Conservation (phyloP, 1,140 invertebrate species). For the Xylocopa sonorina region DNA sequence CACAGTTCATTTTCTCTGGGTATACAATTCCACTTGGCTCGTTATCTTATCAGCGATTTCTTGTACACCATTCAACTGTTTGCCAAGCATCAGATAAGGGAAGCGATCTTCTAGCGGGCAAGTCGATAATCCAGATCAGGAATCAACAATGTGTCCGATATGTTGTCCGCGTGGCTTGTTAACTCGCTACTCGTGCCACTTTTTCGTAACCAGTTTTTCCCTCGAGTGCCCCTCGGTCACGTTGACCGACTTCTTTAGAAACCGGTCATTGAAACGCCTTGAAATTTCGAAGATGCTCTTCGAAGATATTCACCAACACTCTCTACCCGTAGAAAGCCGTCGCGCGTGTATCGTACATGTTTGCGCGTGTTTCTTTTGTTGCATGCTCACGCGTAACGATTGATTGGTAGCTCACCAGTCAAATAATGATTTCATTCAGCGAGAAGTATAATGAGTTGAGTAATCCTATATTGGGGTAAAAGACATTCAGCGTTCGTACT, state of each 20-base stretch:
- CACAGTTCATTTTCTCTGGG: too few relatives aligned
- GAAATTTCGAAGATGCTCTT: slow-evolving; percentile 35
- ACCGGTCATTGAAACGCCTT: slow-evolving; percentile 33
- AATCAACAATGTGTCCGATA: slow-evolving; percentile 30
- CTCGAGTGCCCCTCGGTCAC: slow-evolving; percentile 22
- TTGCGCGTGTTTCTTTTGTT: not conserved
- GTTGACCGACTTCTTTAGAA: slow-evolving; percentile 44
- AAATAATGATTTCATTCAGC: not conserved
- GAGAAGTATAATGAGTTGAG: too few relatives aligned
- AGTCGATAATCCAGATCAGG: slow-evolving; percentile 45
- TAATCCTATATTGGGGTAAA: too few relatives aligned
- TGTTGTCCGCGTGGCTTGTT: slow-evolving; percentile 22
- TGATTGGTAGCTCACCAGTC: not conserved
- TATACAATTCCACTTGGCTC: slow-evolving; percentile 9
- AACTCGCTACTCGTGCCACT: slow-evolving; percentile 44
- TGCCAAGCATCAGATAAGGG: slow-evolving; percentile 51
- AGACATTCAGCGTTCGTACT: too few relatives aligned
- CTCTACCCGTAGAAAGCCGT: not conserved
- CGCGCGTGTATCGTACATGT: not conserved
- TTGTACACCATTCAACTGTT: slow-evolving; percentile 33
- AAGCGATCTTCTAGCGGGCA: slow-evolving; percentile 8
- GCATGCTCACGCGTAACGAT: not conserved
- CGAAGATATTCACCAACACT: not conserved
- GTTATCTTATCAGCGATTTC: slow-evolving; percentile 58
- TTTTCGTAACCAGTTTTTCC: slow-evolving; percentile 43